Base-by-base conservation (phyloP, 2,888 invertebrate species). In the Priocnemis perturbator region DNA sequence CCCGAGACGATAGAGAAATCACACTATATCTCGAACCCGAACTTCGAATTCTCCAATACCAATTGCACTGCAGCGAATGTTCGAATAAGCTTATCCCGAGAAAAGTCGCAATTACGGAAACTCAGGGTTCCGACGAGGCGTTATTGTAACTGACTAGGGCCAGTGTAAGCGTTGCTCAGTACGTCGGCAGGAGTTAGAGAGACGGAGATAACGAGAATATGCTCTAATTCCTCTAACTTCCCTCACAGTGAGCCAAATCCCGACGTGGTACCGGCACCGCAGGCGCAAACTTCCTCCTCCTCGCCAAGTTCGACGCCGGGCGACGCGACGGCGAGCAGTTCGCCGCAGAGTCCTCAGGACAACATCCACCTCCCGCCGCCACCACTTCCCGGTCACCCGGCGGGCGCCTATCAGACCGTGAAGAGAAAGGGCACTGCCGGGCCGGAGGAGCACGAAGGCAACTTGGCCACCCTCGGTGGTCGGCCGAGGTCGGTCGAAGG, bases 401-500 rank as follows among this genome's bases (percentile, higher is more conserved):
- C 94, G 26, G 93, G 93, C 20, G 91, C 92, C 52, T 96, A 96
- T 89, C 95, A 95, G 82, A 96, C 96, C 1, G 96, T 96, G 37
- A 96, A 94, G 89, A 91, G 96, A 86, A 95, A 95, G 90, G 94
- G 93, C 87, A 91, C 90, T 50, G 90, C 90, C 48, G 90, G 90
- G 63, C 93, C 94, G 76, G 91, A 92, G 70, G 94, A 95, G 83
- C 92, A 92, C 58, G 95, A 94, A 87, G 94, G 94, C 67, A 94
- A 95, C 86, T 91, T 96, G 67, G 95, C 94, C 15, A 94, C 95
- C 30, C 91, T 96, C 69, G 95, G 95, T 62, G 97, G 97, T 60
- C 92, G 96, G 73, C 97, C 97, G 64, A 92, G 97, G 80, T 96
- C 97, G 26, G 96, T 97, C 15, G 96, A 97, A 89, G 95, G 95